These are phyloP conservation scores for Mergus octosetaceus DNA, from an alignment of 2,797 vertebrate species.

Conservation along the genomic window DNA sequence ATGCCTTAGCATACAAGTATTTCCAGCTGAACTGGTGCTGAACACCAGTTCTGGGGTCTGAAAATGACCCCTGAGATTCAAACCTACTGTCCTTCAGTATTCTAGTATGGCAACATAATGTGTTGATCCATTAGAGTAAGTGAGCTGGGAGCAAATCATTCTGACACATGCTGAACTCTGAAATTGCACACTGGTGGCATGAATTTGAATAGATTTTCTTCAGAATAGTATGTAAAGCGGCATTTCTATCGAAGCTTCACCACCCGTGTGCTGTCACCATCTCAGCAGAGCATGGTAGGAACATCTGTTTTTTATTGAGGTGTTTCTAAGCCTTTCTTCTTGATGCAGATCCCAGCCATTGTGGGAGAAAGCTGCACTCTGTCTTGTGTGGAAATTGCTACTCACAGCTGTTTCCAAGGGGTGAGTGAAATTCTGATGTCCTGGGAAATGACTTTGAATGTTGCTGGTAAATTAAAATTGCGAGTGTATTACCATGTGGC, in stretches of 20 bases:
- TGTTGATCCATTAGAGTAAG: not conserved
- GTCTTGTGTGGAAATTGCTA: slow-evolving; percentile 78
- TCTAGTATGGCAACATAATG: not conserved
- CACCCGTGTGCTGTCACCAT: not conserved
- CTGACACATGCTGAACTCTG: not conserved
- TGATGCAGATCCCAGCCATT: slow-evolving; percentile 78
- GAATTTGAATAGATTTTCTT: not conserved
- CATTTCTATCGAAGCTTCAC: not conserved
- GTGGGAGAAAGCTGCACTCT: slow-evolving; percentile 81
- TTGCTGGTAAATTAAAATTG: not conserved
- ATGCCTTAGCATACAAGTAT: not conserved
- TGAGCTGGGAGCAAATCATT: not conserved
- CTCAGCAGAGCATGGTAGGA: not conserved
- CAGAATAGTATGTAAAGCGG: not conserved
- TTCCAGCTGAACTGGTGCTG: not conserved
- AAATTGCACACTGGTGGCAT: not conserved
- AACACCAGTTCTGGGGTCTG: not conserved
- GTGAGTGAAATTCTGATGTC: slow-evolving; percentile 58
- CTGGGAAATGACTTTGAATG: not conserved
- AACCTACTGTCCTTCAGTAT: not conserved
- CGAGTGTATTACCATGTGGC: not conserved
- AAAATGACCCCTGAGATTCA: not conserved
- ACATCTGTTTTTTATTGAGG: not conserved
- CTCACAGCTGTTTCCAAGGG: slow-evolving; percentile 79
- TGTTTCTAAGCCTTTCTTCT: slow-evolving; percentile 14